Evolutionary conservation across 2,113 vertebrate species (phyloP).

Genomic region (Scomber colias): DNA sequence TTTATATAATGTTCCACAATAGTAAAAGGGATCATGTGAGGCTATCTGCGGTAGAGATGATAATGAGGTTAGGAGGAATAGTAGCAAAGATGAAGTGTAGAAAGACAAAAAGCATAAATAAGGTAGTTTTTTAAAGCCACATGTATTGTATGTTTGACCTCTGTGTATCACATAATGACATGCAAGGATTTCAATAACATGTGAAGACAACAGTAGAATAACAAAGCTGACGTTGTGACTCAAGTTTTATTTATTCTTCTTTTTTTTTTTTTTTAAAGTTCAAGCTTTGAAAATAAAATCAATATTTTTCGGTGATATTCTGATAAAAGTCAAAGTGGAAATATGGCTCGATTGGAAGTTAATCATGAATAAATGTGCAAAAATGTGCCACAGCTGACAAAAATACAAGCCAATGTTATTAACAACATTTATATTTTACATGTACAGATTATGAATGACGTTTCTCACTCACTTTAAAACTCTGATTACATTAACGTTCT

Average conservation of each 20-base stretch:
- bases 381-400: not conserved
- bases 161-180: not conserved
- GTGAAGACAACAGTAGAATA: not conserved
- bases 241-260: constrained; percentile 18
- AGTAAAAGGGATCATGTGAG: constrained; percentile 5
- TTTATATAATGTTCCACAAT: not conserved
- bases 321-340: constrained; percentile 4
- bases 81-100: not conserved
- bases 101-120: constrained; percentile 6
- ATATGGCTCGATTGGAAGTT: not conserved
- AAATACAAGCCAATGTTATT: not conserved
- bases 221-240: constrained; percentile 2
- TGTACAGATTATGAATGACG: not conserved
- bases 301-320: not conserved
- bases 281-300: constrained; percentile 8
- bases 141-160: not conserved
- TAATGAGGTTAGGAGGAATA: constrained; percentile 10
- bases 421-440: constrained; percentile 13
- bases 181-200: constrained; percentile 12
- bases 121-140: not conserved
- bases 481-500: too few species aligned
- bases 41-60: constrained; percentile 3
- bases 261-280: not conserved
- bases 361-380: not conserved
- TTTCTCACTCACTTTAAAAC: not conserved